Base-by-base conservation (phyloP, 2,888 invertebrate genomes). In the Cephus runcator region DNA sequence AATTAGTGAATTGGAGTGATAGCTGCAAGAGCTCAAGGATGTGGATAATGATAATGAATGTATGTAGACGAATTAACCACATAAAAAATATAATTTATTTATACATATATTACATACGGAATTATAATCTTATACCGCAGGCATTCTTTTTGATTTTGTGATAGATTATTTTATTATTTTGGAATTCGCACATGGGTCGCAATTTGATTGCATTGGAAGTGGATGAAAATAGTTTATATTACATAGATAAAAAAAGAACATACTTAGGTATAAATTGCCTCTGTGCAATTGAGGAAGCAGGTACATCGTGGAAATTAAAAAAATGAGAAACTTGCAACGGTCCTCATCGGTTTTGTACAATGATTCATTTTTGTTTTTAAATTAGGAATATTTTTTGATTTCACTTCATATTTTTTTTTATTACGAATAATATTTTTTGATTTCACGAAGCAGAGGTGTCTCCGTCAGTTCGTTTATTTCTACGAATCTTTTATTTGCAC, bases 401-500 rank as follows among this genome's bases (percentile, higher is more conserved):
- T 56, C 56, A 0, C 9, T 23, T 15, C 23, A 56, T 23, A 6
- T 23, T 23, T 23, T 56, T 56, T 23, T 9, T 6, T 23, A 56
- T 71, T 92, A 96, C 12, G 96, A 96, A 92, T 97, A 97, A 92
- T 95, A 97, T 90, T 94, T 94, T 79, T 94, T 92, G 68, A 97
- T 94, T 94, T 98, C 98, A 71, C 94, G 93, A 79, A 96, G 92
- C 81, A 98, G 93, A 80, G 93, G 93, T 74, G 95, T 95, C 83
- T 97, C 95, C 36, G 95, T 96, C 1, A 94, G 92, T 92, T 98
- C 98, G 88, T 97, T 97, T 79, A 99, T 96, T 83, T 96, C 94
- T 30, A 98, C 93, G 91, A 98, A 99, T 79, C 93, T 93, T 91
- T 98, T 98, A 73, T 95, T 95, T 36, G 95, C 95, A 85, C 98